Evolutionary conservation across 2,888 invertebrate genomes (phyloP).

Genomic region (Pimpla rufipes): DNA sequence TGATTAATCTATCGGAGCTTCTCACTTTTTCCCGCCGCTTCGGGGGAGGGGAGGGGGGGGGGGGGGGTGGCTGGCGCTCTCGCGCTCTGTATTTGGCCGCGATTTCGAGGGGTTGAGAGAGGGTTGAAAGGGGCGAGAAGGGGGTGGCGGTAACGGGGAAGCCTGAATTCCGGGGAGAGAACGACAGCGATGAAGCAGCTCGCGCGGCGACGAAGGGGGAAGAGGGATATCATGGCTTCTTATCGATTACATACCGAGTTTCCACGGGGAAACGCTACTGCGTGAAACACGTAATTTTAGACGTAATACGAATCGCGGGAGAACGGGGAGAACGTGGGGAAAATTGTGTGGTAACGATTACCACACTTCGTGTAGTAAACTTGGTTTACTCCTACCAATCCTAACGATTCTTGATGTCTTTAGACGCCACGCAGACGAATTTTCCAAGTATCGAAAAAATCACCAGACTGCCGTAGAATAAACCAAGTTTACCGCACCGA

Average conservation of each 20-base stretch:
- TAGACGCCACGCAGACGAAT: too few species aligned
- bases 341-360: too few species aligned
- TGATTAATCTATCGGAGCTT: conserved; percentile 76
- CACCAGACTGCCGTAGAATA: too few species aligned
- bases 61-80: background rate
- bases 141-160: conserved; percentile 2
- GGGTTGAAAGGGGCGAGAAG: conserved; percentile 19
- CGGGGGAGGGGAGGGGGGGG: too few species aligned
- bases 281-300: conserved; percentile 55
- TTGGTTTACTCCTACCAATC: too few species aligned
- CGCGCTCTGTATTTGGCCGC: conserved; percentile 1
- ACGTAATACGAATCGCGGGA: conserved; percentile 56
- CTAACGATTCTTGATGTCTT: too few species aligned
- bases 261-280: conserved; percentile 65
- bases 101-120: conserved; percentile 17
- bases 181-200: conserved; percentile 43
- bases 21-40: conserved; percentile 16
- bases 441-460: too few species aligned
- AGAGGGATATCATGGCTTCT: conserved; percentile 62
- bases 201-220: too few species aligned
- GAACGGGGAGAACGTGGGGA: background rate
- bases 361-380: too few species aligned
- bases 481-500: too few species aligned
- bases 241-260: conserved; percentile 75
- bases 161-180: conserved; percentile 61